A percentile compares a stretch with the other conserved stretches of the same genome.
Evolutionary conservation across 2,888 invertebrate genomes (phyloP).

Genomic region (Limnephilus auricula): DNA sequence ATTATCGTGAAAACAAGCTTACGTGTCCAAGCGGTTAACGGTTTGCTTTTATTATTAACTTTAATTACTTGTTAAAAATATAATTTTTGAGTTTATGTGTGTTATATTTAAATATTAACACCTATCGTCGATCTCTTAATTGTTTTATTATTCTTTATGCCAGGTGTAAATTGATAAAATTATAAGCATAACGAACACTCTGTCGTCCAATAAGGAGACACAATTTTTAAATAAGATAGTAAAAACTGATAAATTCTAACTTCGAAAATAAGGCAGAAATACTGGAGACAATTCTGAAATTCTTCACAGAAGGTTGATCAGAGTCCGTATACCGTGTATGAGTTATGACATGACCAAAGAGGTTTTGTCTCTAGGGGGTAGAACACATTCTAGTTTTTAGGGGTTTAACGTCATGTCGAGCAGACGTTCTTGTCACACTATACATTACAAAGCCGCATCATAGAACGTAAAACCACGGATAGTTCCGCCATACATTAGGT

Average conservation of each 20-base stretch:
- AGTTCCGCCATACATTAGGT: slow-evolving; percentile 44
- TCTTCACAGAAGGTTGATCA: neutral
- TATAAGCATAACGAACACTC: neutral
- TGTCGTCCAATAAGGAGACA: neutral
- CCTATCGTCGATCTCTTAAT: neutral
- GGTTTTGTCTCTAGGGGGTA: neutral
- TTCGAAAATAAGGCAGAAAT: neutral
- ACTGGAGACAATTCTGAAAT: neutral
- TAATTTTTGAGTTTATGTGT: neutral
- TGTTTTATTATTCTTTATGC: neutral
- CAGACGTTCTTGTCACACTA: neutral
- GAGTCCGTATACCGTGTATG: neutral
- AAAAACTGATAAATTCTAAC: neutral
- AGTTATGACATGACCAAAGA: neutral
- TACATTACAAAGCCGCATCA: neutral
- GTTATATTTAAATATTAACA: neutral
- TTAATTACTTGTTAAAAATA: neutral
- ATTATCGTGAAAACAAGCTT: too few relatives aligned
- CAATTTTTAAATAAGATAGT: neutral
- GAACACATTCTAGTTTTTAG: neutral
- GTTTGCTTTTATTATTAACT: neutral
- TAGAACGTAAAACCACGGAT: neutral
- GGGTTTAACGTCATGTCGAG: neutral
- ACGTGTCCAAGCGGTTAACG: too few relatives aligned
- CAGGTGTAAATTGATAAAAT: neutral